These are phyloP conservation scores for Phlogophora meticulosa DNA, from an alignment of 2,888 invertebrate species.

Conservation along the genomic window DNA sequence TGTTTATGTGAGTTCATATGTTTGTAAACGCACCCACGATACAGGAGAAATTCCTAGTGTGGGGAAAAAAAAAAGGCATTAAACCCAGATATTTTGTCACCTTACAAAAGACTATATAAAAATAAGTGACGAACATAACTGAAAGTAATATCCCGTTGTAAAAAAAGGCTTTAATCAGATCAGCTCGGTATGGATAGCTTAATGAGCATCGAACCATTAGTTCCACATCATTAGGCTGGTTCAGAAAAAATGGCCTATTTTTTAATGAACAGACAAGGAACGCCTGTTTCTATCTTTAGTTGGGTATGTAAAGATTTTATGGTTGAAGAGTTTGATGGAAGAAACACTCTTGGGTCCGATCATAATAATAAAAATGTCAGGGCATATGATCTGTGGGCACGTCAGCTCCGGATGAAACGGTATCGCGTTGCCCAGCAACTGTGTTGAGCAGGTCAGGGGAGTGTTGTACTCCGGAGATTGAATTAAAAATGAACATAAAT, in stretches of 20 bases:
- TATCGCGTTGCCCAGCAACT: too few relatives aligned
- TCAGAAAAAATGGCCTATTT: constrained; percentile 60
- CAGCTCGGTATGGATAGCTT: constrained; percentile 52
- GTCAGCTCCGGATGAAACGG: too few relatives aligned
- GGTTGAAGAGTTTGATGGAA: not conserved
- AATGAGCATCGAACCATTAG: constrained; percentile 58
- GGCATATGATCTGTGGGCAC: too few relatives aligned
- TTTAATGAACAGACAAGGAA: constrained; percentile 49
- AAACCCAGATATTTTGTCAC: not conserved
- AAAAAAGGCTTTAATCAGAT: constrained; percentile 57
- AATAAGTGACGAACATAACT: constrained; percentile 18
- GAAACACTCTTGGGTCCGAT: too few relatives aligned
- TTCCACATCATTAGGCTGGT: constrained; percentile 58
- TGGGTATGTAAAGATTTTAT: constrained; percentile 13
- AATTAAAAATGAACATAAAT: too few relatives aligned
- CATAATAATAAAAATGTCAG: too few relatives aligned
- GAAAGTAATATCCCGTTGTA: constrained; percentile 29
- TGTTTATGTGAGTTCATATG: too few relatives aligned
- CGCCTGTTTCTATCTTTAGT: constrained; percentile 24
- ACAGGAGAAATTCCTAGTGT: too few relatives aligned
- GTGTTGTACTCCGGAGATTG: too few relatives aligned
- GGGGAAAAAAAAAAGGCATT: too few relatives aligned
- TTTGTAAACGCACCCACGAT: too few relatives aligned
- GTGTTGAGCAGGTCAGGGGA: too few relatives aligned
- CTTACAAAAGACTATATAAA: constrained; percentile 1